Evolutionary conservation across 2,888 invertebrate genomes (phyloP).

Genomic region (Lamellibrachia columna): DNA sequence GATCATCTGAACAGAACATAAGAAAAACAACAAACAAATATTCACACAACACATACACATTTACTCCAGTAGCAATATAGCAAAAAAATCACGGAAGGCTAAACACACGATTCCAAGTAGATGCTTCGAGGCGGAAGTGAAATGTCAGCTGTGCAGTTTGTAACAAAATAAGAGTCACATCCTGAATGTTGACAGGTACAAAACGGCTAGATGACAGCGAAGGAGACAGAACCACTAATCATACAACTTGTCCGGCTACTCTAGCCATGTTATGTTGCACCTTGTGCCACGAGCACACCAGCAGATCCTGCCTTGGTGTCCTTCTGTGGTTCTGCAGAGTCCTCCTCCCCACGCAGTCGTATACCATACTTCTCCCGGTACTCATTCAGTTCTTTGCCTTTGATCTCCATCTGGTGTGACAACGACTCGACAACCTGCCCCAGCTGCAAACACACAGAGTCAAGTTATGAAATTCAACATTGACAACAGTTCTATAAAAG

Average conservation of each 20-base stretch:
- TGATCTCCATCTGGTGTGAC: constrained; percentile 82
- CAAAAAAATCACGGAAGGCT: neutral
- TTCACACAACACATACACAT: neutral
- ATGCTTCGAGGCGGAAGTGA: neutral
- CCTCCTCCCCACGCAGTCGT: constrained; percentile 75
- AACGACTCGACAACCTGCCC: constrained; percentile 79
- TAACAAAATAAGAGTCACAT: neutral
- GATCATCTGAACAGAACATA: neutral
- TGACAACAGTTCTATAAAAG: neutral
- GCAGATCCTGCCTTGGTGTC: neutral
- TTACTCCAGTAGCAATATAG: neutral
- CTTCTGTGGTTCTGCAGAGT: constrained; percentile 17
- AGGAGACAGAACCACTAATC: neutral
- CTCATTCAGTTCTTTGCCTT: constrained; percentile 89
- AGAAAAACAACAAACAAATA: neutral
- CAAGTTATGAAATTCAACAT: neutral
- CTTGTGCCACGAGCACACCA: neutral
- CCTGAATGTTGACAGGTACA: neutral
- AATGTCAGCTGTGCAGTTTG: neutral
- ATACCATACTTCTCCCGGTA: constrained; percentile 92
- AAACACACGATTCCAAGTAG: neutral
- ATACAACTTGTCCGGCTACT: neutral
- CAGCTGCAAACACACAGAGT: constrained; percentile 68
- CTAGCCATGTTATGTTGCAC: neutral
- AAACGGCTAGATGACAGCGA: neutral